These are phyloP conservation scores for Galemys pyrenaicus DNA, from an alignment of 2,113 vertebrate genomes.

Conservation along the genomic window DNA sequence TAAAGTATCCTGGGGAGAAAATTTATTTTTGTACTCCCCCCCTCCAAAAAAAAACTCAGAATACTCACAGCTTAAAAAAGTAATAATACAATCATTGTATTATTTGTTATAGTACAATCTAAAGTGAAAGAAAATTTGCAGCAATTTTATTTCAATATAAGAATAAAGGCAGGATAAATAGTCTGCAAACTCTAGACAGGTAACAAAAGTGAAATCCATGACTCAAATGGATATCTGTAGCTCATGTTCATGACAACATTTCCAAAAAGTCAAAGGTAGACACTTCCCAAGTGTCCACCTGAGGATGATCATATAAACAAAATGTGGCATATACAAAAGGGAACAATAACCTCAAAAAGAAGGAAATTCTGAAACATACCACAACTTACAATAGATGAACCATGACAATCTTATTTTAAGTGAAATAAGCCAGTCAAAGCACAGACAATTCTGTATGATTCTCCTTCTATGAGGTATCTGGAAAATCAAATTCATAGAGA, in stretches of 20 bases:
- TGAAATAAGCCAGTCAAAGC: neutral
- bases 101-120: neutral
- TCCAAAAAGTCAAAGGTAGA: neutral
- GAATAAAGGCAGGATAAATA: neutral
- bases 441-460: neutral
- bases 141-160: neutral
- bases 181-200: neutral
- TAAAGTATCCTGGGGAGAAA: neutral
- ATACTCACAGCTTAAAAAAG: neutral
- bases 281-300: neutral
- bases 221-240: neutral
- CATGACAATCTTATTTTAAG: neutral
- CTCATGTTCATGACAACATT: neutral
- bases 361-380: neutral
- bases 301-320: neutral
- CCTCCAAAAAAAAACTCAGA: neutral
- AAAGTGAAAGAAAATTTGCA: neutral
- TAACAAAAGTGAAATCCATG: neutral
- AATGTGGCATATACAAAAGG: neutral
- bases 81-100: too few relatives aligned
- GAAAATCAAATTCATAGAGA: neutral
- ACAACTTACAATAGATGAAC: neutral
- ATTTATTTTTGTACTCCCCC: neutral
- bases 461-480: neutral
- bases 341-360: neutral